These are phyloP conservation scores for Chamaea fasciata DNA, from an alignment of 2,113 vertebrate species.

Conservation along the genomic window DNA sequence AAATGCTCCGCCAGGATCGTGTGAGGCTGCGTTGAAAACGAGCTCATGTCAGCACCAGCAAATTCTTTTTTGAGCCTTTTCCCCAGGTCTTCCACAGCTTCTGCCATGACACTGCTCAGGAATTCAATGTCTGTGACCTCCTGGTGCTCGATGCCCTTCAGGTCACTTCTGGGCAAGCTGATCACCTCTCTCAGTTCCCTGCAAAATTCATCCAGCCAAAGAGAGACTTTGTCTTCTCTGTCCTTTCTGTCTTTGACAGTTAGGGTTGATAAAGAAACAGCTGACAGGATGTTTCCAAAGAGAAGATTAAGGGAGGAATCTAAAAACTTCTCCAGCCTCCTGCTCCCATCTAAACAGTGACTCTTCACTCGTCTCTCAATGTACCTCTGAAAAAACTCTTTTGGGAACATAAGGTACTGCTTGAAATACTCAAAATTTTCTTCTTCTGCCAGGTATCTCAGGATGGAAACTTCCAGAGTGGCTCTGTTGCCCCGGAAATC, in stretches of 20 bases:
- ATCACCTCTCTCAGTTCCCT: too few species aligned
- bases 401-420: constrained; percentile 39
- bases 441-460: constrained; percentile 69
- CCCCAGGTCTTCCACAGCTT: too few species aligned
- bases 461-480: constrained; percentile 71
- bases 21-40: too few species aligned
- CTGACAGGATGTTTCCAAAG: background rate
- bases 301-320: background rate
- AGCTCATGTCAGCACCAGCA: too few species aligned
- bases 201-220: too few species aligned
- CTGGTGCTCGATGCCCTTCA: too few species aligned
- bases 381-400: constrained; percentile 20
- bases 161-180: too few species aligned
- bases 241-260: constrained; percentile 24
- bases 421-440: constrained; percentile 67
- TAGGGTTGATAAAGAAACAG: constrained; percentile 2
- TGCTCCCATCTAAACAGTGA: constrained; percentile 13
- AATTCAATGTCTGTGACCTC: too few species aligned
- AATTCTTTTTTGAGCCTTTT: too few species aligned
- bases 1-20: too few species aligned
- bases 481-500: constrained; percentile 67
- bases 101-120: too few species aligned
- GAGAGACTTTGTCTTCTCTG: too few species aligned
- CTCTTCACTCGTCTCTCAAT: constrained; percentile 7
- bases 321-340: background rate